phyloP scores from a whole-genome alignment of 2,113 vertebrate genomes.

The Xyrauchen texanus region DNA sequence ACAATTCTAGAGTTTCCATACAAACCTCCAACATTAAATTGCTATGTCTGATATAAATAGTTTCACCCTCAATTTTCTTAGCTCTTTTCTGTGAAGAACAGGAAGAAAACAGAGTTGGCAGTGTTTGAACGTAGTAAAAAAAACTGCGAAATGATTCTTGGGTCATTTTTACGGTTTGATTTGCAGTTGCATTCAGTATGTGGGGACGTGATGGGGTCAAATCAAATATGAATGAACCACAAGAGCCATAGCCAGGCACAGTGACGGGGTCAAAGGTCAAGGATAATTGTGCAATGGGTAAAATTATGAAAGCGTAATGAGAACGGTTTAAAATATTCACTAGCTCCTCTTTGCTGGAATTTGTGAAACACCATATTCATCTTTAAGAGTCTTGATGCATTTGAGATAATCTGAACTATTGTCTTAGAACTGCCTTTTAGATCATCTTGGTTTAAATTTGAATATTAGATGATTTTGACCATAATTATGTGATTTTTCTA shows the following conservation, averaged over 20 bases:
- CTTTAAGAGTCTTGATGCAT: not conserved
- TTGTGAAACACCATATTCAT: not conserved
- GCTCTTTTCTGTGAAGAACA: constrained; percentile 95
- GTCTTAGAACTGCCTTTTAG: too few species aligned
- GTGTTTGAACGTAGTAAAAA: constrained; percentile 69
- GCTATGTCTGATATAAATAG: constrained; percentile 99
- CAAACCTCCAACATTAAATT: constrained; percentile 99
- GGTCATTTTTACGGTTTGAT: constrained; percentile 37
- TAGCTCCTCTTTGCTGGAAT: not conserved
- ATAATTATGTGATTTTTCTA: too few species aligned
- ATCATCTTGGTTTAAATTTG: too few species aligned
- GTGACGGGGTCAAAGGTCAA: constrained; percentile 5
- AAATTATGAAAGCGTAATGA: not conserved
- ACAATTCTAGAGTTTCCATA: constrained; percentile 80
- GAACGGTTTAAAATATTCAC: not conserved
- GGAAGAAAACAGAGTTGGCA: constrained; percentile 75
- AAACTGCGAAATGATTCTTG: constrained; percentile 28
- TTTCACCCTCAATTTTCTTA: constrained; percentile 99
- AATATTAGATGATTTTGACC: too few species aligned
- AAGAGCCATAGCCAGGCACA: constrained; percentile 13
- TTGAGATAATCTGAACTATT: too few species aligned
- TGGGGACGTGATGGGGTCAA: constrained; percentile 32
- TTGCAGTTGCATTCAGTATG: constrained; percentile 37
- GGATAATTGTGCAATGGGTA: not conserved
- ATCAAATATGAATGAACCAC: constrained; percentile 34